A percentile compares a stretch with the other conserved stretches of the same genome.
Evolutionary conservation across 2,797 vertebrate species (phyloP).

Genomic region (Enteromius trimaculatus): DNA sequence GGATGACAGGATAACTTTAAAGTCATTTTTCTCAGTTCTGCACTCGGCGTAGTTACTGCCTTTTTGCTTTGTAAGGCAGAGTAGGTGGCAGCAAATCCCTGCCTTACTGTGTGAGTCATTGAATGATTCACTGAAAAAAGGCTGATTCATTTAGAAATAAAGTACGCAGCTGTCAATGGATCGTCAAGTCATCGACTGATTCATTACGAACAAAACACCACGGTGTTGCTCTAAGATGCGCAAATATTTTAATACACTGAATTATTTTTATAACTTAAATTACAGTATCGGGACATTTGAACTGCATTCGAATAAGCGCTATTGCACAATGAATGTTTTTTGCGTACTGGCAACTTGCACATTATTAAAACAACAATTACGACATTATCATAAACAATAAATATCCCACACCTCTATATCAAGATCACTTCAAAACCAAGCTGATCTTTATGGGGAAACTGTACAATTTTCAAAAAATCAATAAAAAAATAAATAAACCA

Average conservation of each 20-base stretch:
- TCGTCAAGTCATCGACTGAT: background rate
- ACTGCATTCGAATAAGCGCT: background rate
- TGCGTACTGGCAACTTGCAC: background rate
- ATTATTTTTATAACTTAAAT: no score
- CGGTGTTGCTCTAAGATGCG: background rate
- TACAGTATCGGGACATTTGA: background rate
- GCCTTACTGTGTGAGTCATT: no score
- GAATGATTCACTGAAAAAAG: no score
- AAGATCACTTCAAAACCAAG: background rate
- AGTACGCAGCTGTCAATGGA: no score
- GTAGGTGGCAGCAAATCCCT: no score
- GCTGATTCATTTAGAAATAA: no score
- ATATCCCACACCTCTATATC: background rate
- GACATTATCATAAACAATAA: background rate
- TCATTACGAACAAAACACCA: background rate
- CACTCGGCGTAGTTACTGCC: no score
- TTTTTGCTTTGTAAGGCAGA: no score
- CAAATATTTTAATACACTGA: background rate
- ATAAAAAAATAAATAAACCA: no score
- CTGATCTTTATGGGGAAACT: background rate
- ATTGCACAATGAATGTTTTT: background rate
- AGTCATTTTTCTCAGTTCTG: no score
- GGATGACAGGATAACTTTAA: no score
- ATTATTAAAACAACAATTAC: background rate
- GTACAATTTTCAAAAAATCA: background rate